Percentiles rank a stretch among this genome's conserved stretches.
phyloP scores from a whole-genome alignment of 2,888 invertebrate genomes.

The Himalopsyche tibetana region DNA sequence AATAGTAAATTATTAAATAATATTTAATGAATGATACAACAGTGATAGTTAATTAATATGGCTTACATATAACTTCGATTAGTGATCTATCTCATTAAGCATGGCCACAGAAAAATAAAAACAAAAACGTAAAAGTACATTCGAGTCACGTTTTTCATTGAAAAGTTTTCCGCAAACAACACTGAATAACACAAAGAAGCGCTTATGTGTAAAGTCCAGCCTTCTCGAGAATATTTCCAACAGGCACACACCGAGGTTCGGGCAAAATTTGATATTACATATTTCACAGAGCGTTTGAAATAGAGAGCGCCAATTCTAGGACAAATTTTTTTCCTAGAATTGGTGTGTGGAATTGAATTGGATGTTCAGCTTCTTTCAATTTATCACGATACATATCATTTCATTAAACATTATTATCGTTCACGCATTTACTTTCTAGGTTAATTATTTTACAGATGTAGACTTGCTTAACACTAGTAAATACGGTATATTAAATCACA shows the following conservation, averaged over 20 bases:
- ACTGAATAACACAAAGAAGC: conserved; percentile 14
- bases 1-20: no score
- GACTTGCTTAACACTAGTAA: no score
- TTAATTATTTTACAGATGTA: no score
- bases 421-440: no score
- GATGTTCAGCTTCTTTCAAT: no score
- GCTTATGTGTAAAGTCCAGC: conserved; percentile 5
- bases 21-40: no score
- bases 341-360: no score
- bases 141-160: conserved; percentile 48
- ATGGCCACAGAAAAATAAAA: background rate
- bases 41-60: no score
- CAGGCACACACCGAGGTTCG: background rate
- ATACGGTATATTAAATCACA: no score
- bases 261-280: background rate
- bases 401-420: no score
- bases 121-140: background rate
- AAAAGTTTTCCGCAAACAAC: conserved; percentile 49
- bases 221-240: background rate
- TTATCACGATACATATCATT: no score
- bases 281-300: background rate
- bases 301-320: background rate
- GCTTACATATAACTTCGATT: background rate
- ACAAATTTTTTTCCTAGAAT: no score
- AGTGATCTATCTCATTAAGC: conserved; percentile 14